phyloP scores from a whole-genome alignment of 2,888 invertebrate genomes.

The Cheiracanthium punctorium region DNA sequence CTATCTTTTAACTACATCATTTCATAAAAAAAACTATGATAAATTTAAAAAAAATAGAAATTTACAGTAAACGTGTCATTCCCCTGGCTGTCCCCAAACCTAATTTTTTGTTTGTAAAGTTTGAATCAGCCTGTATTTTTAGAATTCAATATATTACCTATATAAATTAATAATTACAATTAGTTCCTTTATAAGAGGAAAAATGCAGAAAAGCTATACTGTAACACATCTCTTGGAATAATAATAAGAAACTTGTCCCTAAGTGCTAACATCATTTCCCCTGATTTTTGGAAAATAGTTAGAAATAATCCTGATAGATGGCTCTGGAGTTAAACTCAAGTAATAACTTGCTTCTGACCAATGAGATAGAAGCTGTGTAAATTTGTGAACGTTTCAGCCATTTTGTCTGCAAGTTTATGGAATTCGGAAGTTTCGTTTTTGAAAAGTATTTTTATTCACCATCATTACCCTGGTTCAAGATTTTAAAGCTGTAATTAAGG shows the following conservation, averaged over 20 bases:
- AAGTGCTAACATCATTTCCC: not conserved
- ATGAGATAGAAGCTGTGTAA: not conserved
- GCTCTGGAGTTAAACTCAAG: not conserved
- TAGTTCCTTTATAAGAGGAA: not conserved
- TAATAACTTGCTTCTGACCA: not conserved
- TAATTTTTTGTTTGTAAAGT: not conserved
- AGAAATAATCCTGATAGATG: not conserved
- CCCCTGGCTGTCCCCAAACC: not conserved
- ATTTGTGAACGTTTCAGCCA: not conserved
- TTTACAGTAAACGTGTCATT: not conserved
- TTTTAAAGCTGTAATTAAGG: not conserved
- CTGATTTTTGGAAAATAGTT: not conserved
- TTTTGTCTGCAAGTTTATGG: not conserved
- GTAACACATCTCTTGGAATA: not conserved
- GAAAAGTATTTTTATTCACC: conserved; percentile 4
- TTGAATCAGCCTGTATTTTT: not conserved
- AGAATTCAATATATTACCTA: not conserved
- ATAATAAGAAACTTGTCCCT: not conserved
- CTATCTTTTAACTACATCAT: not conserved
- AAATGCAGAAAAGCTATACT: conserved; percentile 1
- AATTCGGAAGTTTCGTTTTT: not conserved
- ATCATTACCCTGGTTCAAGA: not conserved
- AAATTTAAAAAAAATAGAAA: not conserved
- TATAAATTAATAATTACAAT: not conserved
- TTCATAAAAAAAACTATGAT: not conserved